Evolutionary conservation across 2,113 vertebrate genomes (phyloP).

Genomic region (Pelmatolapia mariae): DNA sequence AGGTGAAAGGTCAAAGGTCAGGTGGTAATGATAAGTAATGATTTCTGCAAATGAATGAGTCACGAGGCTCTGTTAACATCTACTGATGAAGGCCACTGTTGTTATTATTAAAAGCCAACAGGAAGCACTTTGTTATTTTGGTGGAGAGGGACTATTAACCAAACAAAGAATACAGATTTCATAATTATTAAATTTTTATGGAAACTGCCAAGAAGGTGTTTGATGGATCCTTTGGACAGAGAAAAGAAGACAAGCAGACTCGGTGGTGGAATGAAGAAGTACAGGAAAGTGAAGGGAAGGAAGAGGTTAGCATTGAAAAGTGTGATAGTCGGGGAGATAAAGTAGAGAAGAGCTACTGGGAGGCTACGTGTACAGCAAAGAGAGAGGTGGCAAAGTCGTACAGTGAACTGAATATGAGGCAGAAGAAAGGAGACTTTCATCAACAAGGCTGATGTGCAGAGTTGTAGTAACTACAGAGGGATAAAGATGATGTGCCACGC

Average conservation of each 20-base stretch:
- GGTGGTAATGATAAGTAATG: constrained; percentile 21
- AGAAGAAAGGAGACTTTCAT: neutral
- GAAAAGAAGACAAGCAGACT: neutral
- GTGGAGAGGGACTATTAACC: fast-evolving
- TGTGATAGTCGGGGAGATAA: neutral
- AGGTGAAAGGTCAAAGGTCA: constrained; percentile 38
- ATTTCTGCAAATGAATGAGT: constrained; percentile 36
- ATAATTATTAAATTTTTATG: neutral
- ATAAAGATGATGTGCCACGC: neutral
- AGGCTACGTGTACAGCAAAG: neutral
- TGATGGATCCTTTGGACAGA: neutral
- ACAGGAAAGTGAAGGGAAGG: neutral
- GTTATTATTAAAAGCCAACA: neutral
- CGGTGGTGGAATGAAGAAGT: fast-evolving
- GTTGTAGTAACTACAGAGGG: neutral
- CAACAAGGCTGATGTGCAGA: neutral
- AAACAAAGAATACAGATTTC: neutral
- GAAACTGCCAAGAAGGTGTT: neutral
- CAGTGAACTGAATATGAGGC: fast-evolving
- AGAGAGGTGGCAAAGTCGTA: neutral
- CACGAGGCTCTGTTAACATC: neutral
- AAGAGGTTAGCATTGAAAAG: neutral
- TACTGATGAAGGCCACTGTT: neutral
- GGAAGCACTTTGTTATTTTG: neutral
- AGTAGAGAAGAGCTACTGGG: neutral